Conservation (phyloP, 2,113 vertebrate species). For the Anarhynchus alexandrinus region DNA sequence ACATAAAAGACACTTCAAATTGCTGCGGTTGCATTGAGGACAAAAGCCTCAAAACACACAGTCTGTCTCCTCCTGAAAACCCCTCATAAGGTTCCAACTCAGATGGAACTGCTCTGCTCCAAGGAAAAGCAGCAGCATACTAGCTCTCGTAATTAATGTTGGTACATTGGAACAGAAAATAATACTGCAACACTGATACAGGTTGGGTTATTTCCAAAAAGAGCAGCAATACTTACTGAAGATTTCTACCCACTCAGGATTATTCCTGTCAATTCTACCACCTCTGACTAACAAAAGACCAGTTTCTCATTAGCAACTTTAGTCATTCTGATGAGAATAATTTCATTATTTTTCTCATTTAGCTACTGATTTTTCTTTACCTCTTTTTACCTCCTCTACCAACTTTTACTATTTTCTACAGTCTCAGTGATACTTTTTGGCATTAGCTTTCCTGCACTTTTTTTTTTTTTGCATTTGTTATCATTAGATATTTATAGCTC, state of each 20-base stretch:
- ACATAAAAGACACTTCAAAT: not conserved
- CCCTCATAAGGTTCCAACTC: not conserved
- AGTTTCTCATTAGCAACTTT: not conserved
- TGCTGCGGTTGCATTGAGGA: not conserved
- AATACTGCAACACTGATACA: not conserved
- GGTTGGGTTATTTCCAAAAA: not conserved
- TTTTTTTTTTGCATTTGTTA: not conserved
- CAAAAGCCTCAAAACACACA: not conserved
- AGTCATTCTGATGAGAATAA: not conserved
- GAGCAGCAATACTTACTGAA: not conserved
- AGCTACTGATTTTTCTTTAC: not conserved
- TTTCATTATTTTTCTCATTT: not conserved
- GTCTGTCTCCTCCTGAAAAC: not conserved
- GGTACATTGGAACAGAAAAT: not conserved
- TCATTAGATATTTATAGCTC: not conserved
- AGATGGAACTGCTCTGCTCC: not conserved
- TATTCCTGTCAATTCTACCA: not conserved
- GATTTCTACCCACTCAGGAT: not conserved
- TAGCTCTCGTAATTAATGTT: not conserved
- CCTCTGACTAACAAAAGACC: not conserved
- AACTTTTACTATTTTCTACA: not conserved
- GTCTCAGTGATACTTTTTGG: not conserved
- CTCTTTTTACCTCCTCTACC: not conserved
- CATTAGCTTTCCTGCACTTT: not conserved
- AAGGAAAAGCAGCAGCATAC: not conserved